Percentiles rank a stretch among this genome's conserved stretches.
These are phyloP conservation scores for Larimichthys polyactis DNA, from an alignment of 2,113 vertebrate genomes.

Conservation along the genomic window DNA sequence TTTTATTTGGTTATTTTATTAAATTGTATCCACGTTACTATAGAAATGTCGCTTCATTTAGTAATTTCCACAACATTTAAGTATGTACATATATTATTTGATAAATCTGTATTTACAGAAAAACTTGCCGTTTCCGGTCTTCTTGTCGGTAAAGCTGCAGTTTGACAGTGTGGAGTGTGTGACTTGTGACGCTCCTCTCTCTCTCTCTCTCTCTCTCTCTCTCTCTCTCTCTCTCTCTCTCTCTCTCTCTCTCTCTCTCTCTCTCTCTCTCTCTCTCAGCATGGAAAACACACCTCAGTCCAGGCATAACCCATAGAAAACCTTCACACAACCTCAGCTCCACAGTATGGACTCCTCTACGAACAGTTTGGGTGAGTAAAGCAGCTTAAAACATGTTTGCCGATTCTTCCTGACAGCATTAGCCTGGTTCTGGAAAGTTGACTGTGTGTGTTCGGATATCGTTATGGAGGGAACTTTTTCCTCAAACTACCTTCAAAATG, in stretches of 20 bases:
- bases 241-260: too few species aligned
- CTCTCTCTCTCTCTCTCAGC: conserved; percentile 38
- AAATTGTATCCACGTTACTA: accelerated
- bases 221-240: too few species aligned
- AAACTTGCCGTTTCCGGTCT: conserved; percentile 45
- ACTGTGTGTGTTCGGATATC: not conserved
- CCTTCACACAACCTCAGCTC: not conserved
- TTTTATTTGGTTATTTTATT: not conserved
- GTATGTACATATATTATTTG: not conserved
- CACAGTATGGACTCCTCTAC: conserved; percentile 80
- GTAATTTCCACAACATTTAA: accelerated
- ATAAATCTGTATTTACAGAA: conserved; percentile 19
- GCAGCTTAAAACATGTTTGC: not conserved
- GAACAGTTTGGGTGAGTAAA: conserved; percentile 82
- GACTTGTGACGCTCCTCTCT: conserved; percentile 52
- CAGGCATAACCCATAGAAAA: conserved; percentile 25
- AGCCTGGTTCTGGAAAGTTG: not conserved
- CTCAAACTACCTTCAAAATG: not conserved
- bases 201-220: too few species aligned
- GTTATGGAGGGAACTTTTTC: not conserved
- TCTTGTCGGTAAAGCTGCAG: not conserved
- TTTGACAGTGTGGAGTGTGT: conserved; percentile 40
- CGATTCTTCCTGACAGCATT: not conserved
- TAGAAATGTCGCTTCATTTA: not conserved
- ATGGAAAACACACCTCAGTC: conserved; percentile 70